These are phyloP conservation scores for Pristionchus fissidentatus DNA, from an alignment of 2,888 invertebrate species.

Conservation along the genomic window DNA sequence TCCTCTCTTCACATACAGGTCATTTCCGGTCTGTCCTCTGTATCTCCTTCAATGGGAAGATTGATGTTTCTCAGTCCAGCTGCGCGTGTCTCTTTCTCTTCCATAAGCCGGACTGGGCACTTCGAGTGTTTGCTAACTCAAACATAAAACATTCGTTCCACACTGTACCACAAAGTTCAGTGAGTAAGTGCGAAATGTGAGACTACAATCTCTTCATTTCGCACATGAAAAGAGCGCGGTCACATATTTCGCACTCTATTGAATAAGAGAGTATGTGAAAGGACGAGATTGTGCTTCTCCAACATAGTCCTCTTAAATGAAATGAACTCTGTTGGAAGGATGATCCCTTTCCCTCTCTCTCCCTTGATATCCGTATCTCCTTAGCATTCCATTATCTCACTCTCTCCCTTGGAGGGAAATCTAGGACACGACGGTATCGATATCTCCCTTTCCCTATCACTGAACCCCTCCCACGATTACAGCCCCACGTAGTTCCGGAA, in stretches of 20 bases:
- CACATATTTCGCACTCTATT: no score
- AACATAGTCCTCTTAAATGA: no score
- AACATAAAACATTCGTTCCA: slow-evolving; percentile 8
- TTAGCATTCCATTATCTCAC: slow-evolving; percentile 41
- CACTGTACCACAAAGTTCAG: background rate
- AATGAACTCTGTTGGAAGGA: no score
- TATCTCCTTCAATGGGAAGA: no score
- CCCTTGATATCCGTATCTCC: slow-evolving; percentile 39
- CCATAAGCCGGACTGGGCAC: background rate
- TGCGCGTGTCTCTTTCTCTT: background rate
- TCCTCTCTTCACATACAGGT: no score
- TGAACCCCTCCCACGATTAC: background rate
- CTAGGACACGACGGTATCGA: slow-evolving; percentile 28
- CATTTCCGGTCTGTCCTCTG: no score
- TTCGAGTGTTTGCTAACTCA: background rate
- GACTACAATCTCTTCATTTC: no score
- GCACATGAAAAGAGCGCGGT: no score
- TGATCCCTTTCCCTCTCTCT: background rate
- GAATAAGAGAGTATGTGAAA: no score
- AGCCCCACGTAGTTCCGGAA: background rate
- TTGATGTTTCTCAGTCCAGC: no score
- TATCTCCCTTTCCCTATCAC: background rate
- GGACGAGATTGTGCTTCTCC: no score
- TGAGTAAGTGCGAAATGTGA: no score
- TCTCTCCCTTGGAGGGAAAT: slow-evolving; percentile 31